Evolutionary conservation across 2,113 vertebrate genomes (phyloP).

Genomic region (Zosterops borbonicus): DNA sequence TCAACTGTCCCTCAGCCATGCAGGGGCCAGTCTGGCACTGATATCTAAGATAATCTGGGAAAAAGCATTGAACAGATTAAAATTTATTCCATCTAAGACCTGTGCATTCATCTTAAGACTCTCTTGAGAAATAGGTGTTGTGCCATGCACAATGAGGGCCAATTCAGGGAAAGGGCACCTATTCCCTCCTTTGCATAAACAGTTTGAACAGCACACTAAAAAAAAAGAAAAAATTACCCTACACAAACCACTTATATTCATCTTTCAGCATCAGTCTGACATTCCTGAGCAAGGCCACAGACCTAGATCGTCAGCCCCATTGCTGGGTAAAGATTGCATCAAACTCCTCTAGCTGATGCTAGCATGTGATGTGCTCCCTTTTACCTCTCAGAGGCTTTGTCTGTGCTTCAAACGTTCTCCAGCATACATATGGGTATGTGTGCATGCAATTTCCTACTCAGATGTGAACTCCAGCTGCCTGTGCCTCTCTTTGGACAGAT

Average conservation of each 20-base stretch:
- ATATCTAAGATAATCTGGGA: neutral
- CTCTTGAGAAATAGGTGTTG: neutral
- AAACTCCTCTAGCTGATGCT: neutral
- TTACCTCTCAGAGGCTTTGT: neutral
- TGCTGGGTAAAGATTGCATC: neutral
- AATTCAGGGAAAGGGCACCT: neutral
- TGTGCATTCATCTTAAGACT: neutral
- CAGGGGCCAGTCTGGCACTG: neutral
- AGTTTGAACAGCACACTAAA: neutral
- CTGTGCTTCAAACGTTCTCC: neutral
- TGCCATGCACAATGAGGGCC: neutral
- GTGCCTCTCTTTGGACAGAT: neutral
- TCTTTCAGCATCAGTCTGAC: neutral
- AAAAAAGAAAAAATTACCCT: too few relatives aligned
- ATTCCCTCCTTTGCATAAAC: neutral
- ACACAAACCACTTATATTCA: neutral
- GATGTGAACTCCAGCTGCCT: neutral
- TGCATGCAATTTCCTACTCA: neutral
- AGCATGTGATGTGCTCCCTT: neutral
- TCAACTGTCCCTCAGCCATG: neutral
- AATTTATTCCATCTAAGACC: neutral
- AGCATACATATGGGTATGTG: neutral
- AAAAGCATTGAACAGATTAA: neutral
- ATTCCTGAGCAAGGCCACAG: neutral
- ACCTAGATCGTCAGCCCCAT: neutral